phyloP scores from a whole-genome alignment of 2,797 vertebrate species.

The Petrocephalus sullivani region DNA sequence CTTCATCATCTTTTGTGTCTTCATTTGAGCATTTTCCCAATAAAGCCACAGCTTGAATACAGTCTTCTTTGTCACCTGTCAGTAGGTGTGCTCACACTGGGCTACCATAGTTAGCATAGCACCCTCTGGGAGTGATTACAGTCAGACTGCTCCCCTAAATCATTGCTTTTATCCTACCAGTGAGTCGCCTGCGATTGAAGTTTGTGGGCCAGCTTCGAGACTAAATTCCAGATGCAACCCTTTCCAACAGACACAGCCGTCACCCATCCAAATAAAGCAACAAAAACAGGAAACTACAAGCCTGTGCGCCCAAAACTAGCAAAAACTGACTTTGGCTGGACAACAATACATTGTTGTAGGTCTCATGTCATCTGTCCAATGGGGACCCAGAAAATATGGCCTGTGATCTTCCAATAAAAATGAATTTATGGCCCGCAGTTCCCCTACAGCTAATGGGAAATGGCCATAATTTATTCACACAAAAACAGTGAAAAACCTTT shows the following conservation, averaged over 20 bases:
- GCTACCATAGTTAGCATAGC: neutral
- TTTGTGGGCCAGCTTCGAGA: neutral
- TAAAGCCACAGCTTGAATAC: neutral
- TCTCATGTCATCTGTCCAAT: constrained; percentile 30
- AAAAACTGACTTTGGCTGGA: neutral
- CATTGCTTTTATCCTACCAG: constrained; percentile 9
- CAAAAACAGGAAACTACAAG: neutral
- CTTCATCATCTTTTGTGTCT: neutral
- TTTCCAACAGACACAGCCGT: neutral
- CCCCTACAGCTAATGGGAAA: constrained; percentile 44
- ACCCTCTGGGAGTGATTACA: neutral
- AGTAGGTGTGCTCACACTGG: neutral
- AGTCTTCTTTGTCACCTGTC: neutral
- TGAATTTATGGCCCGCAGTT: constrained; percentile 44
- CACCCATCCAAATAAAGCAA: neutral
- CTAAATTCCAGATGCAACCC: neutral
- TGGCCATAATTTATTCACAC: constrained; percentile 37
- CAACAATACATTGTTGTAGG: constrained; percentile 12
- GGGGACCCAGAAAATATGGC: constrained; percentile 30
- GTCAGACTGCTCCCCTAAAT: constrained; percentile 12
- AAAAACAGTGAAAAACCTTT: constrained; percentile 28
- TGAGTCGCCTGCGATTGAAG: constrained; percentile 28
- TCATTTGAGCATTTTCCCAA: neutral
- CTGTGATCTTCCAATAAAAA: constrained; percentile 48
- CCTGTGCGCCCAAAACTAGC: neutral